Conservation (phyloP, 2,113 vertebrate species). For the Typhlomys cinereus region DNA sequence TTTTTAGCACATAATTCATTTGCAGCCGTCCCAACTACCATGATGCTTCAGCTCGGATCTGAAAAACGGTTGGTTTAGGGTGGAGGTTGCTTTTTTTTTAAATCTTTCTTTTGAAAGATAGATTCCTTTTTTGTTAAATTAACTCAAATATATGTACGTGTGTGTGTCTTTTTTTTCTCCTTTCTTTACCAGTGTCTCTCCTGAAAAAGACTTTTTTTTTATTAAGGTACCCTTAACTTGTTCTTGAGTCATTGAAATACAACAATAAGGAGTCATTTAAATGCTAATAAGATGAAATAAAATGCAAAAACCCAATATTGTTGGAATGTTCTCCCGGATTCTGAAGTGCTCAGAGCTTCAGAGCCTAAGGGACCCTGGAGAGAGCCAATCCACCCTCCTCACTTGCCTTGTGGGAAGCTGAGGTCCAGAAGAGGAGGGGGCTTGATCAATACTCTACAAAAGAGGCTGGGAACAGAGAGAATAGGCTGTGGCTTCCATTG, state of each 20-base stretch:
- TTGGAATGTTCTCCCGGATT: constrained; percentile 46
- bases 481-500: neutral
- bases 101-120: constrained; percentile 69
- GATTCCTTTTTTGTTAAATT: constrained; percentile 60
- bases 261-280: constrained; percentile 67
- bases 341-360: neutral
- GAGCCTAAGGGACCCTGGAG: neutral
- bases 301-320: constrained; percentile 57
- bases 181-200: constrained; percentile 16
- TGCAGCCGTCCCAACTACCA: constrained; percentile 57
- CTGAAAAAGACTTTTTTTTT: constrained; percentile 51
- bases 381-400: neutral
- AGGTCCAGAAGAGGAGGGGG: neutral
- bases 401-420: neutral
- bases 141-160: neutral
- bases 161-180: neutral
- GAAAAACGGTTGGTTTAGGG: constrained; percentile 61
- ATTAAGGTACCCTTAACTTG: constrained; percentile 61
- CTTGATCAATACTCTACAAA: neutral
- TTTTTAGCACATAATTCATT: constrained; percentile 73
- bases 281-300: constrained; percentile 72
- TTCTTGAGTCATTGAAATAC: constrained; percentile 58
- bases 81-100: neutral
- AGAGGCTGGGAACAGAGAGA: neutral
- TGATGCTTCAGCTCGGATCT: constrained; percentile 26